Percentiles rank a stretch among this genome's conserved stretches.
Conservation (phyloP, 2,113 vertebrate species). For the Chlorodrepanis virens region DNA sequence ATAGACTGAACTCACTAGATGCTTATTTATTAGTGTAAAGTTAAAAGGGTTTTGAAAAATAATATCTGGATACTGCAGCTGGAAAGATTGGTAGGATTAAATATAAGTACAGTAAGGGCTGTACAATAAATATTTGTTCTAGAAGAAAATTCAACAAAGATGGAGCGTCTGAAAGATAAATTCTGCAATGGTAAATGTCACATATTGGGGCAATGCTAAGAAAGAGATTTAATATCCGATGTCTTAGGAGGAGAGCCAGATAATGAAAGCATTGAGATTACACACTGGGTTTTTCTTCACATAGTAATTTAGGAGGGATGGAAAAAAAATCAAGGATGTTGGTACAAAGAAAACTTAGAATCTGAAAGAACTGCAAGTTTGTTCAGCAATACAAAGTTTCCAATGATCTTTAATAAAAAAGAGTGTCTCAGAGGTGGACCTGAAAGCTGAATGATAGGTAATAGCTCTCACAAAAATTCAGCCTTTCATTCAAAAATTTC, state of each 20-base stretch:
- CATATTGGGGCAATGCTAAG: neutral
- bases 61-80: conserved; percentile 5
- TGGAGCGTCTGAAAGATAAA: conserved; percentile 36
- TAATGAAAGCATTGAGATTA: conserved; percentile 4
- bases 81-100: neutral
- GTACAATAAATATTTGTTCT: conserved; percentile 63
- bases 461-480: neutral
- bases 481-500: neutral
- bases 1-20: neutral
- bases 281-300: neutral
- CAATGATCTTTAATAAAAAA: neutral
- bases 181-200: conserved; percentile 31
- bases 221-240: conserved; percentile 38
- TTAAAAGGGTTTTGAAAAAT: conserved; percentile 36
- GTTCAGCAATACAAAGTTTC: neutral
- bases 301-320: neutral
- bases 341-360: neutral
- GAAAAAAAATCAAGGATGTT: neutral
- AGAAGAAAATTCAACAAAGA: conserved; percentile 58
- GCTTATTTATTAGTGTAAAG: neutral
- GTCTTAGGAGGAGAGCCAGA: neutral
- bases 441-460: neutral
- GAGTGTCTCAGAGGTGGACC: neutral
- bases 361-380: neutral
- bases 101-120: neutral